Evolutionary conservation across 2,888 invertebrate genomes (phyloP).

Genomic region (Cyrtodaria siliqua): DNA sequence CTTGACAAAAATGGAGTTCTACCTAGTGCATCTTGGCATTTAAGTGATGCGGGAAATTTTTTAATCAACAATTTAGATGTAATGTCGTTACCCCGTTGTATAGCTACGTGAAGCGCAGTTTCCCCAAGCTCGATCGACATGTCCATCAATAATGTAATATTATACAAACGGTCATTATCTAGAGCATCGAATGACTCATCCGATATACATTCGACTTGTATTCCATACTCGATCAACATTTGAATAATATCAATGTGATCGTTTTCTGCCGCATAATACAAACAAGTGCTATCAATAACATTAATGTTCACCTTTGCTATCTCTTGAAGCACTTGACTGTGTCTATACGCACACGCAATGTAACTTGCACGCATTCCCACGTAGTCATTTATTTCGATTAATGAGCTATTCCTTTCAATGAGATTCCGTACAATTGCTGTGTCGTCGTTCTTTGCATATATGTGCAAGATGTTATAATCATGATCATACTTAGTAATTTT

Average conservation of each 20-base stretch:
- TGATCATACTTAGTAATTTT: not conserved
- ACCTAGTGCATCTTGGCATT: slow-evolving; percentile 8
- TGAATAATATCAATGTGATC: slow-evolving; percentile 16
- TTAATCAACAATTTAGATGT: not conserved
- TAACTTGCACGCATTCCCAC: slow-evolving; percentile 14
- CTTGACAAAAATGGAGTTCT: slow-evolving; percentile 7
- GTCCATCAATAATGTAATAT: not conserved
- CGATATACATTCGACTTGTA: not conserved
- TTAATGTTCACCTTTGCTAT: not conserved
- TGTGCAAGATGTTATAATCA: not conserved
- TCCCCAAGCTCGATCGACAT: not conserved
- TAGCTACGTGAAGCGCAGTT: slow-evolving; percentile 3
- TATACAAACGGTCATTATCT: not conserved
- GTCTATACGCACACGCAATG: slow-evolving; percentile 36
- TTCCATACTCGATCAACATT: not conserved
- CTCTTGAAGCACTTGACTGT: slow-evolving; percentile 1
- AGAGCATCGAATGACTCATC: not conserved
- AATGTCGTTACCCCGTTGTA: not conserved
- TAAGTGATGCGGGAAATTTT: not conserved
- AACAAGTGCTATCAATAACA: slow-evolving; percentile 3
- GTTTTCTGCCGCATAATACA: slow-evolving; percentile 18
- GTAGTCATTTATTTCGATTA: not conserved
- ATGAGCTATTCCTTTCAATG: not conserved
- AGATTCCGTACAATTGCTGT: not conserved
- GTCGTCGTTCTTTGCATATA: not conserved